Evolutionary conservation across 2,888 invertebrate genomes (phyloP).

Genomic region (Pemphredon lugubris): DNA sequence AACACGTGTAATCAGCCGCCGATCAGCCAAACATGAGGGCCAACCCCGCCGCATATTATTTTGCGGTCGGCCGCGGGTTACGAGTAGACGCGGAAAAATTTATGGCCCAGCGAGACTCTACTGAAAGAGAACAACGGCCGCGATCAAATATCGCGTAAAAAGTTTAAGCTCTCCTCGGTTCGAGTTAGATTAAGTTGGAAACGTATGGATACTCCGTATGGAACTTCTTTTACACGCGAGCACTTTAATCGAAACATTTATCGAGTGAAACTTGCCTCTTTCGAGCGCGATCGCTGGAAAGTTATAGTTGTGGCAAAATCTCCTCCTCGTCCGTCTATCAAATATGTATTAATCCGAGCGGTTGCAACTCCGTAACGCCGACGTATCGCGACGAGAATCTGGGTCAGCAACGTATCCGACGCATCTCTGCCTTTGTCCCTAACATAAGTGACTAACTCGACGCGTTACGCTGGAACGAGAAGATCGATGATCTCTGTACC

Average conservation of each 20-base stretch:
- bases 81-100: slow-evolving; percentile 64
- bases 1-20: slow-evolving; percentile 80
- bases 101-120: slow-evolving; percentile 50
- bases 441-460: not conserved
- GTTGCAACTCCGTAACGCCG: not conserved
- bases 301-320: slow-evolving; percentile 40
- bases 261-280: slow-evolving; percentile 58
- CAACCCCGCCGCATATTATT: slow-evolving; percentile 76
- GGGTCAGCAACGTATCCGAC: no score
- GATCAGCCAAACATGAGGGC: slow-evolving; percentile 77
- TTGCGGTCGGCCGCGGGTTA: slow-evolving; percentile 66
- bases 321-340: no score
- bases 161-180: slow-evolving; percentile 52
- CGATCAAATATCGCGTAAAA: slow-evolving; percentile 64
- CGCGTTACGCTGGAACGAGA: not conserved
- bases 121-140: slow-evolving; percentile 63
- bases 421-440: no score
- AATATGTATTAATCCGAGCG: slow-evolving; percentile 43
- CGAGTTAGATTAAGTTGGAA: slow-evolving; percentile 68
- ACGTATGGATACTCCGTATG: slow-evolving; percentile 63
- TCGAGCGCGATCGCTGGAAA: slow-evolving; percentile 48
- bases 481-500: not conserved
- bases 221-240: slow-evolving; percentile 66
- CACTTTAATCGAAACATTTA: slow-evolving; percentile 67
- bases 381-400: no score